These are phyloP conservation scores for Nansenia antarctica DNA, from an alignment of 2,113 vertebrate genomes.

Conservation along the genomic window DNA sequence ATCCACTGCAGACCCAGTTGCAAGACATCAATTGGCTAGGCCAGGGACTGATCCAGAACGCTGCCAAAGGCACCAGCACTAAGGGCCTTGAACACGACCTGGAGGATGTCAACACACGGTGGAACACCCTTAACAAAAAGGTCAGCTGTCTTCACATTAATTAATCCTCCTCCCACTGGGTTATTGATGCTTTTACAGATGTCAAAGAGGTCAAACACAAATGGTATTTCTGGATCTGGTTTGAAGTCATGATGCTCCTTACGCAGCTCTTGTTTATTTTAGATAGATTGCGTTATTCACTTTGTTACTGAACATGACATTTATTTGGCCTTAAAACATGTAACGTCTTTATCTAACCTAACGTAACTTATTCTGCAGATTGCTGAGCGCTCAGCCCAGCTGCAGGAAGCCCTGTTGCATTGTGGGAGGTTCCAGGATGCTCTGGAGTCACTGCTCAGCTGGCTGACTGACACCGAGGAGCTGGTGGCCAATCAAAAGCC, in stretches of 20 bases:
- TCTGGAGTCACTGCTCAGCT: constrained; percentile 94
- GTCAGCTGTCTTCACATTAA: constrained; percentile 61
- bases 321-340: constrained; percentile 3
- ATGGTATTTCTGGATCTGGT: neutral
- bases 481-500: constrained; percentile 94
- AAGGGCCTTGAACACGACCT: constrained; percentile 86
- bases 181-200: neutral
- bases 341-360: constrained; percentile 41
- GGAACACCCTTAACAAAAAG: constrained; percentile 98
- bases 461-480: constrained; percentile 95
- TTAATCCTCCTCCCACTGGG: neutral
- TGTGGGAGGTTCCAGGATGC: constrained; percentile 98
- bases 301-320: constrained; percentile 8
- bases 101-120: constrained; percentile 84
- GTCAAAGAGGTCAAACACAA: neutral
- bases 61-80: constrained; percentile 84
- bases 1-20: constrained; percentile 87
- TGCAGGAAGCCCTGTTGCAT: constrained; percentile 93
- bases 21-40: constrained; percentile 91
- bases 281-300: neutral
- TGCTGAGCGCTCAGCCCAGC: constrained; percentile 88
- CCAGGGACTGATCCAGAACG: constrained; percentile 94
- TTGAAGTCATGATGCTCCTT: neutral
- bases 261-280: constrained; percentile 4
- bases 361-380: constrained; percentile 78